A percentile compares a stretch with the other conserved stretches of the same genome.
Evolutionary conservation across 2,113 vertebrate genomes (phyloP).

Genomic region (Serinus canaria): DNA sequence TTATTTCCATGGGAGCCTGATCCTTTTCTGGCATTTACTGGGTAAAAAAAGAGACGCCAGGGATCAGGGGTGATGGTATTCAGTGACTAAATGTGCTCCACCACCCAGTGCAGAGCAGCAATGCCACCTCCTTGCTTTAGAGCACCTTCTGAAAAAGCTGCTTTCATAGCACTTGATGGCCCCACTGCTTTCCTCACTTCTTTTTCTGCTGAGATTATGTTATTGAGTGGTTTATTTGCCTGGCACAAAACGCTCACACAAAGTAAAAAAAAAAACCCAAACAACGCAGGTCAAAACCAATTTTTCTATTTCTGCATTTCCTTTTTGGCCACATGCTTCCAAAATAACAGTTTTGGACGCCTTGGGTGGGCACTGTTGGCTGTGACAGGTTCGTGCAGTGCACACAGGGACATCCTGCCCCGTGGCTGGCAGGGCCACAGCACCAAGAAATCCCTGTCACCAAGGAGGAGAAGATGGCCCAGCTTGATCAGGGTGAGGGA

Average conservation of each 20-base stretch:
- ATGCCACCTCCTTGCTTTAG: background rate
- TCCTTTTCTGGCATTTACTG: background rate
- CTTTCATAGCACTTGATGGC: background rate
- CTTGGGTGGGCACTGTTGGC: background rate
- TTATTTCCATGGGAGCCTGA: background rate
- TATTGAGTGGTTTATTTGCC: background rate
- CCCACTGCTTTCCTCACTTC: background rate
- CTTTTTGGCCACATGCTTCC: background rate
- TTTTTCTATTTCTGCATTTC: background rate
- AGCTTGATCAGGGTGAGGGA: background rate
- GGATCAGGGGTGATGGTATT: background rate
- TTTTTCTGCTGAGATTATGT: background rate
- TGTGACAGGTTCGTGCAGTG: fast-evolving
- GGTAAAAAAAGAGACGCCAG: background rate
- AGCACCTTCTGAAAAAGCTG: background rate
- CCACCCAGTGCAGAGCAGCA: background rate
- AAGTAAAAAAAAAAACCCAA: background rate
- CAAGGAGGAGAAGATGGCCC: background rate
- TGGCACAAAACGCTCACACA: background rate
- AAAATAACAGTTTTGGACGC: background rate
- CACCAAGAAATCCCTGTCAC: background rate
- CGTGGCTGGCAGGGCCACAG: background rate
- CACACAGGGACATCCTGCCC: background rate
- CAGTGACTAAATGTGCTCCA: background rate
- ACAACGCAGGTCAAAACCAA: background rate